These are phyloP conservation scores for Petaurus breviceps DNA, from an alignment of 2,113 vertebrate genomes.

Conservation along the genomic window DNA sequence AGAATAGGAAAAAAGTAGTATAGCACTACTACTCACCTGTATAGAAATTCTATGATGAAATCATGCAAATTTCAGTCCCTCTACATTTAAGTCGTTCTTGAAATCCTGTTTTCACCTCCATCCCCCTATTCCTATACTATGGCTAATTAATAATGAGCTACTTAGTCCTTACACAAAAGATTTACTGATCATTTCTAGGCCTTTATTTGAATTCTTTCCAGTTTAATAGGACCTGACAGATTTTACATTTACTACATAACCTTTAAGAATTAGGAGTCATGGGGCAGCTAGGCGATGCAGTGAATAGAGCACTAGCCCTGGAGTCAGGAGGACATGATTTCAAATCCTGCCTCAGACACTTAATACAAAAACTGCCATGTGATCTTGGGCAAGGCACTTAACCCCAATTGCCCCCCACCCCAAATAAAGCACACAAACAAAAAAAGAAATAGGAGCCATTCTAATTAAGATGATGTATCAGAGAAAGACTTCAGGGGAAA, in stretches of 20 bases:
- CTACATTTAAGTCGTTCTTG: background rate
- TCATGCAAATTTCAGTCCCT: background rate
- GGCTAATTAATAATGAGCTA: no score
- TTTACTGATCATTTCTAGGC: background rate
- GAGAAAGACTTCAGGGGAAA: no score
- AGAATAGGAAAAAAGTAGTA: background rate
- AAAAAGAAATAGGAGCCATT: no score
- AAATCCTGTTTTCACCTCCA: background rate
- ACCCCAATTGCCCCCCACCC: no score
- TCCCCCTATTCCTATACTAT: background rate
- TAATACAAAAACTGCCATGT: no score
- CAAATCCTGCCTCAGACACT: no score
- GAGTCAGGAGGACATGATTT: no score
- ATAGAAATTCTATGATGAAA: background rate
- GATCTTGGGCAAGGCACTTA: no score
- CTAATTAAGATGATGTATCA: no score
- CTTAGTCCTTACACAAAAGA: background rate
- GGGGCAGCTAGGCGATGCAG: no score
- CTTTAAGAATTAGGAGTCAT: background rate
- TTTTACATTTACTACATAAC: background rate
- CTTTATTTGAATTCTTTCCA: background rate
- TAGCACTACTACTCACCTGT: background rate
- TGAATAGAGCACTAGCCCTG: no score
- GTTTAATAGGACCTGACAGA: background rate
- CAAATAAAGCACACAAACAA: no score